Evolutionary conservation across 2,113 vertebrate genomes (phyloP).

Genomic region (Hystrix brachyura): DNA sequence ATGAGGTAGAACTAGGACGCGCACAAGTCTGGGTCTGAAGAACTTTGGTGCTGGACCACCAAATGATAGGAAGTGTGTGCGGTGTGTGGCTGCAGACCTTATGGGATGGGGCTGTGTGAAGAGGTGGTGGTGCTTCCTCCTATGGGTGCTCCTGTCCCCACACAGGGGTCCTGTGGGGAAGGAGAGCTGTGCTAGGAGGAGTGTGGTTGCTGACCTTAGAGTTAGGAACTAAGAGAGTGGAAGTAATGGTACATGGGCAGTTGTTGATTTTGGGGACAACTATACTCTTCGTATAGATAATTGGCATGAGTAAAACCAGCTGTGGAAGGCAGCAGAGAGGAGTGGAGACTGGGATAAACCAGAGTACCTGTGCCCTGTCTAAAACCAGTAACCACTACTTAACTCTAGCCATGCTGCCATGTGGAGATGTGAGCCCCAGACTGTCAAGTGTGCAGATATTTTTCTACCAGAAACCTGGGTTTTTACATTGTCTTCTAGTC

Average conservation of each 20-base stretch:
- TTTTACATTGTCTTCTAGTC: conserved; percentile 4
- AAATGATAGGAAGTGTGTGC: not conserved
- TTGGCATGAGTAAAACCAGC: not conserved
- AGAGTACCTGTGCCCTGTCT: not conserved
- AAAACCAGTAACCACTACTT: not conserved
- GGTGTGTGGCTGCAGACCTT: not conserved
- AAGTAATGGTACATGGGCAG: not conserved
- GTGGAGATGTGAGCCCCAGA: not conserved
- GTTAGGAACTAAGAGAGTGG: not conserved
- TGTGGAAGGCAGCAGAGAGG: not conserved
- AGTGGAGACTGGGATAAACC: not conserved
- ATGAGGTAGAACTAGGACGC: not conserved
- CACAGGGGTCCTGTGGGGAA: not conserved
- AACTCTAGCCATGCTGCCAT: not conserved
- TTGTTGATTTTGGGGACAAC: not conserved
- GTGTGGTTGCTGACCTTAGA: not conserved
- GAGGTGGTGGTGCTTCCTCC: not conserved
- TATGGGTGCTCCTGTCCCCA: not conserved
- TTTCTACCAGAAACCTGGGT: not conserved
- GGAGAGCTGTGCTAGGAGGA: not conserved
- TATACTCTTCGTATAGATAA: not conserved
- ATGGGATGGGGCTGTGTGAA: not conserved
- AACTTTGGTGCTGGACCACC: not conserved
- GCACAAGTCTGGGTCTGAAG: not conserved
- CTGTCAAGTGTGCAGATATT: not conserved